Conservation (phyloP, 2,888 invertebrate genomes). For the Scrobipalpa costella region DNA sequence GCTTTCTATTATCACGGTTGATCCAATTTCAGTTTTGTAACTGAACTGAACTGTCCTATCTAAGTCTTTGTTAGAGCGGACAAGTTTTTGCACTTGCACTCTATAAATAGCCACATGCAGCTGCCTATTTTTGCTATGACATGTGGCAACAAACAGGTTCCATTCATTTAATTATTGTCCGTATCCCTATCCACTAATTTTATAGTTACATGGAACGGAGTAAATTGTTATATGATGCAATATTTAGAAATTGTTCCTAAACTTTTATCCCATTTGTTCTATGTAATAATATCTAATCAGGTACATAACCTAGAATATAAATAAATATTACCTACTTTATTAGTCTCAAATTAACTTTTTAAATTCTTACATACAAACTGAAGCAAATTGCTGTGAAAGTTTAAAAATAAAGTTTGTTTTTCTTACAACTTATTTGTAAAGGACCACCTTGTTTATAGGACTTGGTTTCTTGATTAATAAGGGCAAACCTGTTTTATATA, state of each 20-base stretch:
- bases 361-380: too few relatives aligned
- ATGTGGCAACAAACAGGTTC: slow-evolving; percentile 23
- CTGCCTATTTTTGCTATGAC: slow-evolving; percentile 19
- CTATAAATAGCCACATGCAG: slow-evolving; percentile 24
- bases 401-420: neutral
- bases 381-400: too few relatives aligned
- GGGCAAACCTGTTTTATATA: neutral
- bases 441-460: too few relatives aligned
- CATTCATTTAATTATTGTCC: slow-evolving; percentile 2
- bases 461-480: neutral
- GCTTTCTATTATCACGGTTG: neutral
- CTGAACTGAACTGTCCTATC: neutral
- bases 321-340: too few relatives aligned
- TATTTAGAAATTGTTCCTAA: too few relatives aligned
- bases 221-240: too few relatives aligned
- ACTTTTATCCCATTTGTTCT: too few relatives aligned
- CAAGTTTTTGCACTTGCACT: neutral
- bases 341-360: too few relatives aligned
- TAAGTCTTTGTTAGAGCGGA: neutral
- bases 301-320: too few relatives aligned
- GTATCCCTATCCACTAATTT: too few relatives aligned
- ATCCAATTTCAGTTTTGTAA: neutral
- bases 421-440: neutral
- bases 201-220: neutral
- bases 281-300: too few relatives aligned